Percentiles rank a stretch among this genome's conserved stretches.
phyloP scores from a whole-genome alignment of 1,140 invertebrate species.

The Spodoptera frugiperda region DNA sequence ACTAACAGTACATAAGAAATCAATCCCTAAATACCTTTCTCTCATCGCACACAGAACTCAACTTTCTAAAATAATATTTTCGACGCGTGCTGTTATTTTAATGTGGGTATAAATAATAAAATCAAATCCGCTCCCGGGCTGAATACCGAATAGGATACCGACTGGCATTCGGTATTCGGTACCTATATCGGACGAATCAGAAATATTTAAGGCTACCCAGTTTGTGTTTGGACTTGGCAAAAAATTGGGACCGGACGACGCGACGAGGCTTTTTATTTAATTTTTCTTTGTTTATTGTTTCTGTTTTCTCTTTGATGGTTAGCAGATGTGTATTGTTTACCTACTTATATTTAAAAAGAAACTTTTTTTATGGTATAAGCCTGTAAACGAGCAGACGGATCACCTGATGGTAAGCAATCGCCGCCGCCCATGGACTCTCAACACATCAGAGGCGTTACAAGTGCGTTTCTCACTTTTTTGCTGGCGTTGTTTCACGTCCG shows the following conservation, averaged over 20 bases:
- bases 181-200: constrained; percentile 48
- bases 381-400: too few relatives aligned
- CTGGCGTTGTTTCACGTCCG: too few relatives aligned
- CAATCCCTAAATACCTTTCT: too few relatives aligned
- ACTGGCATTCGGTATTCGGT: constrained; percentile 52
- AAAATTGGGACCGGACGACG: not conserved
- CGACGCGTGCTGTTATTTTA: constrained; percentile 24
- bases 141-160: constrained; percentile 51
- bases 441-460: too few relatives aligned
- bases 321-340: too few relatives aligned
- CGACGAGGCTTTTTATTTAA: not conserved
- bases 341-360: too few relatives aligned
- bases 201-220: constrained; percentile 33
- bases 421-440: too few relatives aligned
- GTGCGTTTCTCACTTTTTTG: too few relatives aligned
- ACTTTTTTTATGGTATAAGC: too few relatives aligned
- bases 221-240: constrained; percentile 33
- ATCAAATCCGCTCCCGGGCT: constrained; percentile 49
- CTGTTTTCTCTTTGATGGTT: not conserved
- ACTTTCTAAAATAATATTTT: constrained; percentile 14
- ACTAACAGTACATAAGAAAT: too few relatives aligned
- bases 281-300: too few relatives aligned
- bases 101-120: constrained; percentile 55
- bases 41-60: not conserved
- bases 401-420: too few relatives aligned